Conservation (phyloP, 1,140 invertebrate genomes). For the Panagrolaimus sp. region DNA sequence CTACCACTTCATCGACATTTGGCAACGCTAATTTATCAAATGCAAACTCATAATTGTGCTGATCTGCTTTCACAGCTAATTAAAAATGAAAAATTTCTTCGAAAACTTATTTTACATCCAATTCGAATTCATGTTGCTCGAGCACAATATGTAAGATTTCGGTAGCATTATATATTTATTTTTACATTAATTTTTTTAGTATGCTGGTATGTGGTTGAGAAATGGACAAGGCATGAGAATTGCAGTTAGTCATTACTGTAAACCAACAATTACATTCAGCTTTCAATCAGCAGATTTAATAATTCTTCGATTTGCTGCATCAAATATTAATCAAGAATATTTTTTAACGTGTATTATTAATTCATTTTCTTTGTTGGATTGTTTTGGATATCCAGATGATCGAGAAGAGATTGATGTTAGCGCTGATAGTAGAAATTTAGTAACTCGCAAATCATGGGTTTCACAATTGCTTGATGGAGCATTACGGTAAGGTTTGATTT, state of each 20-base stretch:
- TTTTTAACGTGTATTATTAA: slow-evolving; percentile 10
- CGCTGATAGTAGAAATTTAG: not conserved
- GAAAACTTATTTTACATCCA: slow-evolving; percentile 8
- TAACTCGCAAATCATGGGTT: slow-evolving; percentile 14
- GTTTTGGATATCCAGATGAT: slow-evolving; percentile 14
- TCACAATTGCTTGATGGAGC: slow-evolving; percentile 17
- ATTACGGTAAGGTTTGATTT: too few relatives aligned
- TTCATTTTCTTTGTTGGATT: slow-evolving; percentile 17
- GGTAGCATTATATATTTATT: too few relatives aligned
- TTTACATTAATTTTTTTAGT: too few relatives aligned
- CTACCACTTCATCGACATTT: slow-evolving; percentile 24
- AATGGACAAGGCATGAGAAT: slow-evolving; percentile 15
- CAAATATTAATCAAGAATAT: slow-evolving; percentile 13
- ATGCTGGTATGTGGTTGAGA: slow-evolving; percentile 20
- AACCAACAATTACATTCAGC: slow-evolving; percentile 6
- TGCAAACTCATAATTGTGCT: not conserved
- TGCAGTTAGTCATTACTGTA: slow-evolving; percentile 15
- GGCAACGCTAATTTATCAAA: not conserved
- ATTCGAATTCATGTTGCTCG: slow-evolving; percentile 14
- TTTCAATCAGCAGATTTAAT: slow-evolving; percentile 16
- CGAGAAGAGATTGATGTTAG: not conserved
- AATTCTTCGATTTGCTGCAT: slow-evolving; percentile 14
- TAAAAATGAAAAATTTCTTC: not conserved
- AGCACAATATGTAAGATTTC: slow-evolving; percentile 18
- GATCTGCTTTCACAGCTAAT: not conserved